These are phyloP conservation scores for Scaeva pyrastri DNA, from an alignment of 2,888 invertebrate species.

Conservation along the genomic window DNA sequence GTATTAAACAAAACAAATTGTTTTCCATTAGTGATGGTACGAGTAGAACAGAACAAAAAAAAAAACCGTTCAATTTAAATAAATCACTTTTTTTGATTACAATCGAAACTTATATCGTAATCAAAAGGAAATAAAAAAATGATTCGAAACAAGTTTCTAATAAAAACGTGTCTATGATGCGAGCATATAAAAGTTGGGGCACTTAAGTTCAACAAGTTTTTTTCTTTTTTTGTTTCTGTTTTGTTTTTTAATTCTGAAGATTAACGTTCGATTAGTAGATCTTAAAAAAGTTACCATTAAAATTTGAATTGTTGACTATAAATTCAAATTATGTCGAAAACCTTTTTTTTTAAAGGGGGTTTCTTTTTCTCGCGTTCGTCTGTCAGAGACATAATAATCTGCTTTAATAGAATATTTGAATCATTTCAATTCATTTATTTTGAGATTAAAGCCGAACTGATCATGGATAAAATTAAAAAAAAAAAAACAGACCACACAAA, in stretches of 20 bases:
- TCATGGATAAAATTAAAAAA: too few species aligned
- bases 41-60: too few species aligned
- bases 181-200: not conserved
- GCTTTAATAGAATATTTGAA: conserved; percentile 35
- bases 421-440: conserved; percentile 38
- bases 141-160: conserved; percentile 11
- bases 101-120: conserved; percentile 31
- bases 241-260: not conserved
- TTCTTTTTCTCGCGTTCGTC: not conserved
- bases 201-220: conserved; percentile 22
- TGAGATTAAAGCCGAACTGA: too few species aligned
- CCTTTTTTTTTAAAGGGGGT: conserved; percentile 23
- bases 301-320: conserved; percentile 38
- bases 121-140: not conserved
- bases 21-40: conserved; percentile 26
- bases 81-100: conserved; percentile 29
- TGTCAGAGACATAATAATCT: conserved; percentile 7
- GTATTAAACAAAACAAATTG: conserved; percentile 21
- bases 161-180: not conserved
- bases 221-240: not conserved
- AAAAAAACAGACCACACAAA: too few species aligned
- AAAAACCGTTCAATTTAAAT: conserved; percentile 20
- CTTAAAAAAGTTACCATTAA: conserved; percentile 33
- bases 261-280: not conserved
- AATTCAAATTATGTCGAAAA: conserved; percentile 14